Evolutionary conservation across 1,140 invertebrate species (phyloP).

Genomic region (Helicorthomorpha holstii): DNA sequence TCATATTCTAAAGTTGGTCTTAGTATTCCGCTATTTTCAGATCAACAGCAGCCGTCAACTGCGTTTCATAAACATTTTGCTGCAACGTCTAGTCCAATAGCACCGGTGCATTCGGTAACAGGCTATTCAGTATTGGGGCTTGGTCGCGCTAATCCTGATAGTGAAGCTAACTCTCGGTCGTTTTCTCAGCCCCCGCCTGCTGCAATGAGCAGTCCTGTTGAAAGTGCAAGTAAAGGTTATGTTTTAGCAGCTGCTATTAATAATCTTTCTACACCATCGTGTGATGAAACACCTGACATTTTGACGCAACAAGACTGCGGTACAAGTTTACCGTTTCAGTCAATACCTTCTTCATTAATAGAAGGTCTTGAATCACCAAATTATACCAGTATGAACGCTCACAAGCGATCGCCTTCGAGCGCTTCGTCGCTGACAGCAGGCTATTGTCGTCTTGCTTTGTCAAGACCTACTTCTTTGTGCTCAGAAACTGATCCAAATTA

Average conservation of each 20-base stretch:
- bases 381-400: not conserved
- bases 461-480: not conserved
- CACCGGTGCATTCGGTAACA: not conserved
- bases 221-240: not conserved
- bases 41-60: not conserved
- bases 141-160: not conserved
- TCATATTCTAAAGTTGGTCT: not conserved
- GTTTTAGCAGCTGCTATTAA: not conserved
- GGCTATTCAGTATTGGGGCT: not conserved
- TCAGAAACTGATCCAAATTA: not conserved
- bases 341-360: not conserved
- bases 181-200: not conserved
- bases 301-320: not conserved
- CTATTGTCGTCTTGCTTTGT: not conserved
- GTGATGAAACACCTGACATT: not conserved
- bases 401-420: not conserved
- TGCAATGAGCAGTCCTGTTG: not conserved
- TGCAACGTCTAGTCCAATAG: not conserved
- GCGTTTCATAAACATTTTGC: not conserved
- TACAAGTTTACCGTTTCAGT: not conserved
- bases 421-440: not conserved
- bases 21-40: not conserved
- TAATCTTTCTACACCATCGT: not conserved
- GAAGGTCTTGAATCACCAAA: not conserved
- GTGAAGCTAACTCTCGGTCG: not conserved